These are phyloP conservation scores for Salvator merianae DNA, from an alignment of 2,113 vertebrate species.

Conservation along the genomic window DNA sequence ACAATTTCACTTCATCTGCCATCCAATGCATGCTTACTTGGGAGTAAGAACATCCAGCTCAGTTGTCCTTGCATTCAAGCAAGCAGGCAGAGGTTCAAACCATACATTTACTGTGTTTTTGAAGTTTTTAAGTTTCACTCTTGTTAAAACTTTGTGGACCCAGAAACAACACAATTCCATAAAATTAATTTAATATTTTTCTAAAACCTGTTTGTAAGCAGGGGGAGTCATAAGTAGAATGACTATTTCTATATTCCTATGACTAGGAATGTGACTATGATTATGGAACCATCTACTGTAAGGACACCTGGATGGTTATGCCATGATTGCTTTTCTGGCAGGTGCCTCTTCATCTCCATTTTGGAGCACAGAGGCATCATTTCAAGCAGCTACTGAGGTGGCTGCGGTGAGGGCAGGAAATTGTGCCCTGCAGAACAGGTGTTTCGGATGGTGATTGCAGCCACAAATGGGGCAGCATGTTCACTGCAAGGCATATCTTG, in stretches of 20 bases:
- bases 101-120: neutral
- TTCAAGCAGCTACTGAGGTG: neutral
- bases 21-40: neutral
- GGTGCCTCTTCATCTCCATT: no score
- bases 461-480: no score
- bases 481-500: no score
- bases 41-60: no score
- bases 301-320: no score
- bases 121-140: slow-evolving; percentile 4
- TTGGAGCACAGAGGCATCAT: neutral
- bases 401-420: no score
- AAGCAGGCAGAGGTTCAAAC: neutral
- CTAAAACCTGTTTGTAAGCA: neutral
- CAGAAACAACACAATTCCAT: neutral
- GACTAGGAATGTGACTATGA: no score
- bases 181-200: neutral
- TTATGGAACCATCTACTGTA: no score
- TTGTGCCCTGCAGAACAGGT: no score
- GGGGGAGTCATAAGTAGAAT: neutral
- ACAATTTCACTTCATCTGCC: neutral
- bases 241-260: no score
- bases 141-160: neutral
- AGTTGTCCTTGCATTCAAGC: neutral
- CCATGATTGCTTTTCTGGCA: no score
- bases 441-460: no score